Evolutionary conservation across 2,888 invertebrate genomes (phyloP), one percentile per base, ranked within the genome.

Genomic region (Meloe dianella): DNA sequence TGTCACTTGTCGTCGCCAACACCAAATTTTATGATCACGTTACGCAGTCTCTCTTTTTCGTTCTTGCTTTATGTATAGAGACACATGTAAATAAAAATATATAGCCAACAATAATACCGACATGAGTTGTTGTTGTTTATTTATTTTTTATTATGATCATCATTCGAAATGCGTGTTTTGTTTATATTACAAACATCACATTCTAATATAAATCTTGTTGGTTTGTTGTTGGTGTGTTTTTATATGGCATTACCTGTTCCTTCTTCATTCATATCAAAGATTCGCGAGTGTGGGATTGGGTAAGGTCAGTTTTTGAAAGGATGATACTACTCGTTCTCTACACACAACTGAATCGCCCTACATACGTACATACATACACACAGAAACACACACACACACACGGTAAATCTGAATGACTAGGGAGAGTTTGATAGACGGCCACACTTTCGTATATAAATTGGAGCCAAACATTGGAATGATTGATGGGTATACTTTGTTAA

Each of bases 71-170:
- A 22, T 20, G 20, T 47, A 0, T 20, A 7, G 47, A n/a, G n/a
- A n/a, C n/a, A n/a, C n/a, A n/a, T 47, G 47, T 47, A 20, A 20
- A 47, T 47, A 47, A 47, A 47, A 77, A 77, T 77, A 77, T 76
- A 77, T 77, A 70, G 72, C 77, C 79, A 76, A 80, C 79, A 82
- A 80, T 80, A 82, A 81, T 81, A 80, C 77, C 73, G 73, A 68
- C 75, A 68, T 74, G 79, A 78, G 79, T 78, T 30, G 59, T 75
- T 75, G 77, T 80, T 77, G 75, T 75, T 72, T 75, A n/a, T n/a
- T n/a, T n/a, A n/a, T 75, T 73, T 75, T 75, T 41, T 41, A 41
- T 41, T 17, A 41, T 41, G 17, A 35, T 35, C 35, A 35, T 17
- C 41, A 81, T 80, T 79, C 81, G 80, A 81, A 81, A 79, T 81